Base-by-base conservation (phyloP, 2,113 vertebrate genomes). In the Phyllopteryx taeniolatus region DNA sequence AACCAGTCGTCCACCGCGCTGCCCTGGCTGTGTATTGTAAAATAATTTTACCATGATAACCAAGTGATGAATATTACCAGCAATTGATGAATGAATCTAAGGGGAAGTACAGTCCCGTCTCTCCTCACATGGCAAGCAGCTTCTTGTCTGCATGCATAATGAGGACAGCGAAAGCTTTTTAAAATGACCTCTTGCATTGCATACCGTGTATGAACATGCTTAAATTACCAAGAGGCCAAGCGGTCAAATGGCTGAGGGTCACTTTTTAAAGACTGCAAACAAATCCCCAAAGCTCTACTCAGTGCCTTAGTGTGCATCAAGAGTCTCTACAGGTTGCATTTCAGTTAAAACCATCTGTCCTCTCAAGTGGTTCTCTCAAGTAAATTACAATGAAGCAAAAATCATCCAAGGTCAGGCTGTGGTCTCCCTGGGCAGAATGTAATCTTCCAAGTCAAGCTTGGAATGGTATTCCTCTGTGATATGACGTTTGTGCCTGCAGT, bases 121-220 rank as follows among this genome's bases (percentile, higher is more conserved):
- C 8, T 59, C 33, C 88, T 89, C 80, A 86, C 83, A 81, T 89
- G 85, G 84, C 83, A 88, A 88, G 9, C 22, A 27, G n/a, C 10
- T 57, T 57, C 12, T 57, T 4, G 80, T 63, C 74, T 60, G 67
- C 78, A 71, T 63, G 57, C n/a, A 20, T 11, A 67, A 76, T 74
- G 77, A 84, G 72, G 77, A 80, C 39, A 22, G 62, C 43, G 70
- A 82, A 49, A 84, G 80, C 80, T 75, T 77, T 78, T 85, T 54
- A 79, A 79, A 81, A 70, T 83, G 70, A 74, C 67, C 71, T 81
- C 43, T 54, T 70, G 60, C 85, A 87, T 83, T 81, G 74, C 79
- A 85, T 80, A 79, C 79, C 74, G 81, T 80, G 56, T 72, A 54
- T 78, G 76, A 76, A 69, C 76, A 79, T 80, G 81, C 51, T 77